Evolutionary conservation across 2,888 invertebrate genomes (phyloP).

Genomic region (Idaea dimidiata): DNA sequence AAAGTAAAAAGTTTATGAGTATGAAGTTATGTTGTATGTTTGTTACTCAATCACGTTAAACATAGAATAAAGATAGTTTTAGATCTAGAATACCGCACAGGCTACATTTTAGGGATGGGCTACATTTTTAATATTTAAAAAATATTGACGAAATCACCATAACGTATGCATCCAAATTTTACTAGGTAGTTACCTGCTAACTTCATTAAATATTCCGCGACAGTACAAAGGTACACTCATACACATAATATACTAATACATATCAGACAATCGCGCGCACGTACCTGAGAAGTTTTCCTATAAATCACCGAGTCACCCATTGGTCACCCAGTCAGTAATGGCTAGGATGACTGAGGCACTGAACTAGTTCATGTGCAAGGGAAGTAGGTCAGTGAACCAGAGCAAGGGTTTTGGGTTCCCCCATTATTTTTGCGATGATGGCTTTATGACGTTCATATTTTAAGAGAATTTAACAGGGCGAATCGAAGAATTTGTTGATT

Average conservation of each 20-base stretch:
- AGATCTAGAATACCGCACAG: no score
- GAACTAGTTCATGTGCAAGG: neutral
- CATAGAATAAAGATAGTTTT: no score
- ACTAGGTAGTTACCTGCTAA: neutral
- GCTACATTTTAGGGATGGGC: no score
- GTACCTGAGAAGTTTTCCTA: neutral
- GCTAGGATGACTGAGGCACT: neutral
- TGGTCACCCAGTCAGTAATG: neutral
- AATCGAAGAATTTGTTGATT: no score
- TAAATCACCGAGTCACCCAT: neutral
- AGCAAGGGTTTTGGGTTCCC: neutral
- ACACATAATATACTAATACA: neutral
- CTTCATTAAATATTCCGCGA: neutral
- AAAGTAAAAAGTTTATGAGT: no score
- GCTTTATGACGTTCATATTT: neutral
- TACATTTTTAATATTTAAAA: no score
- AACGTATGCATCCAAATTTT: neutral
- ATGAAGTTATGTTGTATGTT: no score
- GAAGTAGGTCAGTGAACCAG: neutral
- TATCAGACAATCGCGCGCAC: neutral
- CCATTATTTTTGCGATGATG: neutral
- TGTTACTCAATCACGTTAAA: no score
- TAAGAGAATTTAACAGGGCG: no score
- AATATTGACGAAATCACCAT: no score
- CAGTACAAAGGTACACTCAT: neutral